Evolutionary conservation across 2,797 vertebrate genomes (phyloP).

Genomic region (Manis pentadactyla): DNA sequence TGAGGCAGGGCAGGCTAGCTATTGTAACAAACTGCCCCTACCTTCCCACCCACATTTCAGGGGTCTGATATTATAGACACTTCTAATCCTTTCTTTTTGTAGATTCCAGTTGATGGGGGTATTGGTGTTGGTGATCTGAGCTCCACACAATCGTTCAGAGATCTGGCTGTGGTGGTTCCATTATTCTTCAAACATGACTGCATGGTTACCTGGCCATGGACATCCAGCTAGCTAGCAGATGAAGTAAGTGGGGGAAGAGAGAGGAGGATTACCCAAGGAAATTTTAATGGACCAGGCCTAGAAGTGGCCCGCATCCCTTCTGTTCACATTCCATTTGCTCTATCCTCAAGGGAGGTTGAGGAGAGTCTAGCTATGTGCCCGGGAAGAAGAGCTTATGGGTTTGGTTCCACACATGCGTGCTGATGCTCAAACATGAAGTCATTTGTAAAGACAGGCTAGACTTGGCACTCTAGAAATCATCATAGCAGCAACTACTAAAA

Average conservation of each 20-base stretch:
- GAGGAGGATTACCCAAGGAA: neutral
- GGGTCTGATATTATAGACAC: neutral
- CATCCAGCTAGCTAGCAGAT: too few species aligned
- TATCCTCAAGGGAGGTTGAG: neutral
- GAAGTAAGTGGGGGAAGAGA: neutral
- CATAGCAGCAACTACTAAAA: conserved; percentile 35
- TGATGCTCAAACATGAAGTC: conserved; percentile 4
- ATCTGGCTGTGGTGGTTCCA: neutral
- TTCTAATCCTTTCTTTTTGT: neutral
- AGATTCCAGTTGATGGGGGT: neutral
- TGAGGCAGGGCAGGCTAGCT: neutral
- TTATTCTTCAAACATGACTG: neutral
- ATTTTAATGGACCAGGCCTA: neutral
- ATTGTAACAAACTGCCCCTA: neutral
- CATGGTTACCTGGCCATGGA: neutral
- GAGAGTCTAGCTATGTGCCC: neutral
- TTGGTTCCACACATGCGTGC: neutral
- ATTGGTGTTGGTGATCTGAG: neutral
- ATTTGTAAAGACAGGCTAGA: neutral
- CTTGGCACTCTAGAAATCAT: neutral
- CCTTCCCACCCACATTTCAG: neutral
- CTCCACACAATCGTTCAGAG: neutral
- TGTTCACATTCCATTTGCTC: neutral
- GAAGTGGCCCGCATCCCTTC: neutral
- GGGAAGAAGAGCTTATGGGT: neutral